phyloP scores from a whole-genome alignment of 2,888 invertebrate genomes.

The Epiblema foenella region DNA sequence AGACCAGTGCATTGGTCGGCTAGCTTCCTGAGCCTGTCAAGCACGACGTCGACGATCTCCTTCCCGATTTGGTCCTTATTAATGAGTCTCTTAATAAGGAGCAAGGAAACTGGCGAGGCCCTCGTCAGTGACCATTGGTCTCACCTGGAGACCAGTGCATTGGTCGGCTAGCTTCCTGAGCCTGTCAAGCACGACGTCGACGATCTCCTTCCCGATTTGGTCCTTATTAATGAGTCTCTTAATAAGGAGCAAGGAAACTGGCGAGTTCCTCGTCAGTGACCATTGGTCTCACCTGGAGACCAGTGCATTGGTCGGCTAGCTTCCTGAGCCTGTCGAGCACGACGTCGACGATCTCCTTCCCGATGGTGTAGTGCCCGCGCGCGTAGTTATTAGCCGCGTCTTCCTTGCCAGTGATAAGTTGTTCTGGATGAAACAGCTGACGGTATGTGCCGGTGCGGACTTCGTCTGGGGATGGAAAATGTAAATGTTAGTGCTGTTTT shows the following conservation, averaged over 20 bases:
- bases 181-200: slow-evolving; percentile 54
- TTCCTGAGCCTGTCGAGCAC: slow-evolving; percentile 93
- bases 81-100: no score
- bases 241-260: no score
- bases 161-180: no score
- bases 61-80: slow-evolving; percentile 87
- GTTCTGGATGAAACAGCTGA: slow-evolving; percentile 94
- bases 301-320: slow-evolving; percentile 94
- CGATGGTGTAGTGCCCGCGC: slow-evolving; percentile 97
- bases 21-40: slow-evolving; percentile 92
- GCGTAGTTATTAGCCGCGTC: slow-evolving; percentile 98
- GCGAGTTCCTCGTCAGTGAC: no score
- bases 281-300: slow-evolving; percentile 85
- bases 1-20: slow-evolving; percentile 94
- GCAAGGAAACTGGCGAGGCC: no score
- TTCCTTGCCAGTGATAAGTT: slow-evolving; percentile 96
- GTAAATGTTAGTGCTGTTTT: no score
- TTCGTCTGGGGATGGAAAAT: slow-evolving; percentile 84
- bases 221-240: slow-evolving; percentile 89
- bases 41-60: slow-evolving; percentile 93
- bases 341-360: slow-evolving; percentile 94
- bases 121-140: neutral
- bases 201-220: slow-evolving; percentile 33
- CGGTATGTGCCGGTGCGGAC: slow-evolving; percentile 93
- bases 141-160: no score